Conservation (phyloP, 2,797 vertebrate genomes). For the Arctocebus calabarensis region DNA sequence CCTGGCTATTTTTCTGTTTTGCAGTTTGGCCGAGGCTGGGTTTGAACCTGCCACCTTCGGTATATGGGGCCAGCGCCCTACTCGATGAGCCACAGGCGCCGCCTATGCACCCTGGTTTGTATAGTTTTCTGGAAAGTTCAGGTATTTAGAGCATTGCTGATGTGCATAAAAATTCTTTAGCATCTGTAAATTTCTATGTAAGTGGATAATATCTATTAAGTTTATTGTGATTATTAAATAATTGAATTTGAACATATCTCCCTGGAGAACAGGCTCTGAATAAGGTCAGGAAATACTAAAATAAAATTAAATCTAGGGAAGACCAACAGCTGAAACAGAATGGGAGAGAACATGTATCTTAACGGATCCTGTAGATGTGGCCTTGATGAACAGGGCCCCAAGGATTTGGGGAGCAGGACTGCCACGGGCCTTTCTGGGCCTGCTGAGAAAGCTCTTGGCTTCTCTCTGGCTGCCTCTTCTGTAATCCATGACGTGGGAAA, state of each 20-base stretch:
- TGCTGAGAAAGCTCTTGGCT: too few relatives aligned
- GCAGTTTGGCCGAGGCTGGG: too few relatives aligned
- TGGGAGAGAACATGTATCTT: background rate
- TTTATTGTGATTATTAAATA: conserved; percentile 23
- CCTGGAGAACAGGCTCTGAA: background rate
- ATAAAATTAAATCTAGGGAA: background rate
- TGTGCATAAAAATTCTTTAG: conserved; percentile 5
- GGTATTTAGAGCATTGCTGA: background rate
- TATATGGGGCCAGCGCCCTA: too few relatives aligned
- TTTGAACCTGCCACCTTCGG: too few relatives aligned
- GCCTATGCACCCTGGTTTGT: background rate
- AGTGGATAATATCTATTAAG: conserved; percentile 21
- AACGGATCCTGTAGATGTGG: background rate
- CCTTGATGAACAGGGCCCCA: background rate
- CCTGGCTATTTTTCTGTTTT: too few relatives aligned
- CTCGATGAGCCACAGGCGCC: too few relatives aligned
- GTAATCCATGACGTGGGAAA: background rate
- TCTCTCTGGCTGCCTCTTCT: background rate
- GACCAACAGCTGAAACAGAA: background rate
- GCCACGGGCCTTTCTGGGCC: background rate
- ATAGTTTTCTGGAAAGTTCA: background rate
- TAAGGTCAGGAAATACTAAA: background rate
- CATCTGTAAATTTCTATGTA: background rate
- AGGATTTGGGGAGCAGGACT: background rate
- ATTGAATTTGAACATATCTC: background rate